phyloP scores from a whole-genome alignment of 1,140 invertebrate species.

The Calycopis cecrops region DNA sequence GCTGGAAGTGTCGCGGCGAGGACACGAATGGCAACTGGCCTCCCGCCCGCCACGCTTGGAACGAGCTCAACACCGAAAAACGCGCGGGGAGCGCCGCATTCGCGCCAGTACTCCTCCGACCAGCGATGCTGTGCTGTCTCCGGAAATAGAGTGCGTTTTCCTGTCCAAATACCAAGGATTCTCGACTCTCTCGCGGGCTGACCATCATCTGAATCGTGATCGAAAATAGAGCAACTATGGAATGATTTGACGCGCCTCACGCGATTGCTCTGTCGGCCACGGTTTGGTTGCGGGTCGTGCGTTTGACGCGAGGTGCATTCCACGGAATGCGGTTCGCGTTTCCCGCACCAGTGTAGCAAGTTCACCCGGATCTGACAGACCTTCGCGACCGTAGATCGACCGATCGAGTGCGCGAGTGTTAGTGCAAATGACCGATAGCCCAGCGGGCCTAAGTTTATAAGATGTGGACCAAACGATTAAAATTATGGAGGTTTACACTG shows the following conservation, averaged over 20 bases:
- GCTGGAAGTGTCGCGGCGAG: constrained; percentile 7
- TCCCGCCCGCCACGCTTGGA: constrained; percentile 41
- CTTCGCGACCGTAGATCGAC: constrained; percentile 55
- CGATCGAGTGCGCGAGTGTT: constrained; percentile 65
- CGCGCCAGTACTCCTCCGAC: constrained; percentile 73
- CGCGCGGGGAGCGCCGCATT: constrained; percentile 42
- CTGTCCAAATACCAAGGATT: constrained; percentile 27
- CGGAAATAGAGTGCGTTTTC: constrained; percentile 71
- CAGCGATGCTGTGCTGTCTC: constrained; percentile 76
- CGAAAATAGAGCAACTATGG: constrained; percentile 35
- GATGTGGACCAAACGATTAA: constrained; percentile 71
- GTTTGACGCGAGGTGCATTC: constrained; percentile 49
- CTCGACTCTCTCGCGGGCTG: constrained; percentile 38
- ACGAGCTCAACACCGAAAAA: constrained; percentile 50
- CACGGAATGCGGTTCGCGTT: constrained; percentile 47
- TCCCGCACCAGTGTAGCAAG: constrained; percentile 32
- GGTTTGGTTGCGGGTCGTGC: constrained; percentile 8
- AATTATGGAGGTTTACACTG: constrained; percentile 71
- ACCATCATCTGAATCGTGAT: constrained; percentile 45
- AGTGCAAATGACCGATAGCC: constrained; percentile 70
- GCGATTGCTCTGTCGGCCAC: too few relatives aligned
- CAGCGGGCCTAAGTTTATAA: constrained; percentile 50
- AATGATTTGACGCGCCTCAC: constrained; percentile 12
- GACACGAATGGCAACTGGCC: constrained; percentile 13
- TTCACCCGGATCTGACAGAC: constrained; percentile 50